Base-by-base conservation (phyloP, 2,888 invertebrate genomes). In the Emmelina monodactyla region DNA sequence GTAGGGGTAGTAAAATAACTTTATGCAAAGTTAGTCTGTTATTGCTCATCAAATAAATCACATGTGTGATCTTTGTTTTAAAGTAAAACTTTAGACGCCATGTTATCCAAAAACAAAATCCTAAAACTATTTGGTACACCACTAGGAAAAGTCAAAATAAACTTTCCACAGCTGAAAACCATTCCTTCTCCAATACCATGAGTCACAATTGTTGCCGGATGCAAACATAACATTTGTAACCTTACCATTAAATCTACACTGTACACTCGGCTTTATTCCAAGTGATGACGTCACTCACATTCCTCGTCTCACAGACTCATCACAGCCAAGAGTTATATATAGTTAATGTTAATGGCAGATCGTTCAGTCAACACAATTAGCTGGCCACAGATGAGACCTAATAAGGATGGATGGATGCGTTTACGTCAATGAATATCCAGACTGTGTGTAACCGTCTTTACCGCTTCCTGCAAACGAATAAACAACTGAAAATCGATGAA, bases 271-370 rank as follows among this genome's bases (percentile, higher is more conserved):
- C 25, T 25, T n/a, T 25, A 25, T 39, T 28, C 22, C 32, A 37
- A 37, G 13, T 29, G 29, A 37, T 62, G 61, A 68, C 76, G 75
- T 72, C 69, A 69, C 44, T 40, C 43, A 47, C 66, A 72, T 75
- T 70, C 72, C 72, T 39, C 49, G 60, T 55, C 58, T 55, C 51
- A 53, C 52, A 50, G 46, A 43, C 49, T 48, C 47, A 50, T 56
- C 63, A 58, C 53, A 58, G 71, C 67, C 72, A 65, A 62, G 55
- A 62, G 66, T 67, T 70, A 72, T 62, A 61, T 68, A 72, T 72
- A 65, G 75, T 69, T 59, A 58, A 59, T 61, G 61, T 58, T 59
- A 60, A 59, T 57, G 47, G 46, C 39, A 3, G 19, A 29, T 14
- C 29, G 12, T 29, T 29, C 29, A 14, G 9, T 14, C 31, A 11